Conservation (phyloP, 2,888 invertebrate species). For the Micoletzkya japonica region DNA sequence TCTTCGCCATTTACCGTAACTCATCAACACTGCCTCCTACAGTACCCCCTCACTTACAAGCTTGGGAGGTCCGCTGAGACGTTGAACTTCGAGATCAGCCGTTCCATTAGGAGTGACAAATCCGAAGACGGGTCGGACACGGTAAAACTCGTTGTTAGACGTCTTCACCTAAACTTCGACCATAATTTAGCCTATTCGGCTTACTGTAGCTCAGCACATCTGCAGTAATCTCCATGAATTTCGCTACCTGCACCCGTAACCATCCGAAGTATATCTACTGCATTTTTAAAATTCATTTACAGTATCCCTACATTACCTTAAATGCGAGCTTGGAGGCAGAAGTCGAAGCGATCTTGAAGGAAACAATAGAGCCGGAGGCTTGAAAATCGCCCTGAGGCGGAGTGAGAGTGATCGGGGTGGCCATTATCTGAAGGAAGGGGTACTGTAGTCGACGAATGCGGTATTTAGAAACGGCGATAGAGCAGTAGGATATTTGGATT, state of each 20-base stretch:
- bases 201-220: neutral
- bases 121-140: conserved; percentile 23
- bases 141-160: conserved; percentile 19
- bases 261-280: too few species aligned
- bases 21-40: too few species aligned
- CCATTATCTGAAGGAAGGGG: too few species aligned
- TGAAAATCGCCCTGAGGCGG: conserved; percentile 41
- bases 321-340: conserved; percentile 44
- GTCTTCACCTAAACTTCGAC: conserved; percentile 16
- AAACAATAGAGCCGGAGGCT: conserved; percentile 43
- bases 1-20: too few species aligned
- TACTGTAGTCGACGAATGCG: too few species aligned
- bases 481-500: too few species aligned
- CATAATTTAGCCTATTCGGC: neutral
- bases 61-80: conserved; percentile 21
- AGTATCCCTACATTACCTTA: conserved; percentile 34
- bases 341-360: conserved; percentile 42
- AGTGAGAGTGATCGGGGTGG: too few species aligned
- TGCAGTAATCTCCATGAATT: neutral
- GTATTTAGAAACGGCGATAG: too few species aligned
- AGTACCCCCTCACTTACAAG: too few species aligned
- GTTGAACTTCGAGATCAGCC: neutral
- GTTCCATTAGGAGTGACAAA: conserved; percentile 7
- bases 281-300: too few species aligned
- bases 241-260: too few species aligned